Evolutionary conservation across 2,113 vertebrate genomes (phyloP), one percentile per base, ranked within the genome.

Genomic region (Oreochromis niloticus): DNA sequence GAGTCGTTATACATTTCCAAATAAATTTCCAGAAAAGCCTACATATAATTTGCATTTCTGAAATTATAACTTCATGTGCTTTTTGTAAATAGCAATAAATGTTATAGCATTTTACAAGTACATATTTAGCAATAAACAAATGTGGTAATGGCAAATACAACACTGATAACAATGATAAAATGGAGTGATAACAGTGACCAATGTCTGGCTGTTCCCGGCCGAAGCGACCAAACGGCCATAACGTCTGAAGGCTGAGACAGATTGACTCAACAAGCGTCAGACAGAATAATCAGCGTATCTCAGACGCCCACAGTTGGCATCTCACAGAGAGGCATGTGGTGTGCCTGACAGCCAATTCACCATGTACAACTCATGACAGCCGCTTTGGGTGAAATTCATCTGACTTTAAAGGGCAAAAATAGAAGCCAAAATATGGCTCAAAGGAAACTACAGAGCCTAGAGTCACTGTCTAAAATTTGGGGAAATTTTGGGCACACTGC

Each of bases 191-290:
- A 32, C 4, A 43, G 34, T 86, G 78, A 86, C 27, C 68, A 24
- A 63, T 41, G 80, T 73, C 61, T 55, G 81, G 7, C 83, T 32
- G 50, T 57, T 84, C 32, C 57, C 48, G 48, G 63, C 34, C 24
- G 3, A 81, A 68, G 80, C 34, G 24, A 80, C 55, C 73, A 73
- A 80, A 63, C 19, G 6, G 55, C 34, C 43, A 32, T 36, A 19
- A 13, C 17, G 48, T 84, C 86, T 86, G 75, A 56, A 22, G 80
- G 75, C 81, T 4, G 46, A 88, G 78, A 86, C 87, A 80, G 87
- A 90, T 7, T 59, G 90, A 87, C 83, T 87, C 81, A 80, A 81
- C 86, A 82, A 59, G 86, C 27, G 10, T 89, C 80, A 87, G 88
- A 89, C 88, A 78, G 81, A 91, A 86, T 80, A 43, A 80, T 87